phyloP scores from a whole-genome alignment of 2,113 vertebrate genomes.

The Acanthisitta chloris region DNA sequence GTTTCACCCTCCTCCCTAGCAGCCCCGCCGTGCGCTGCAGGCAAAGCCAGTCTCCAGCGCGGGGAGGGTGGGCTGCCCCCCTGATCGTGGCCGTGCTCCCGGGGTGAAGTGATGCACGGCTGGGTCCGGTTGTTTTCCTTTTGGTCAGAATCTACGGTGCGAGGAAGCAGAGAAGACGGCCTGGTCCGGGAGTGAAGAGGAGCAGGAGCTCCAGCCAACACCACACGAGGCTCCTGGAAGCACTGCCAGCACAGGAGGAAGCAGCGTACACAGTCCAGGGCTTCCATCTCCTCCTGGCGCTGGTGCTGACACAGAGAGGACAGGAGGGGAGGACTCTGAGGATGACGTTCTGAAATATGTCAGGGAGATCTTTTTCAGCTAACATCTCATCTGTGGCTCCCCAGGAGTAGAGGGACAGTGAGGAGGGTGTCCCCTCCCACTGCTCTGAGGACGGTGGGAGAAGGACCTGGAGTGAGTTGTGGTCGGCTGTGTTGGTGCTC shows the following conservation, averaged over 20 bases:
- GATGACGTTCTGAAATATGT: conserved; percentile 72
- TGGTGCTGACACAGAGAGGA: neutral
- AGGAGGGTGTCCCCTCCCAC: neutral
- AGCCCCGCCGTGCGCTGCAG: neutral
- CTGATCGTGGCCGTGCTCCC: neutral
- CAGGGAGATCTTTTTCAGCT: conserved; percentile 79
- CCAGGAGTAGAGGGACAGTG: neutral
- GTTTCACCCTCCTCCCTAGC: too few species aligned
- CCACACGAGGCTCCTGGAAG: neutral
- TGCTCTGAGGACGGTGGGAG: neutral
- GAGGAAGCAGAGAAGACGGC: neutral
- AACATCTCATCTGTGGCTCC: neutral
- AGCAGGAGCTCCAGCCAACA: neutral
- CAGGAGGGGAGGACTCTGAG: neutral
- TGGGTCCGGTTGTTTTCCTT: neutral
- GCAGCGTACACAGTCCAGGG: rapidly evolving
- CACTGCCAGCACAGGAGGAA: neutral
- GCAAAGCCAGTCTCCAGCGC: rapidly evolving
- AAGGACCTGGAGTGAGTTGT: neutral
- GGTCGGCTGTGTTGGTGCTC: neutral
- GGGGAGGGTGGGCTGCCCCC: neutral
- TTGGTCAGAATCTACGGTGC: neutral
- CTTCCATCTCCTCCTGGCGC: neutral
- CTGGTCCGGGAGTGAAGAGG: neutral
- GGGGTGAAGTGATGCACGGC: neutral